Base-by-base conservation (phyloP, 2,797 vertebrate genomes). In the Micrastur ruficollis region DNA sequence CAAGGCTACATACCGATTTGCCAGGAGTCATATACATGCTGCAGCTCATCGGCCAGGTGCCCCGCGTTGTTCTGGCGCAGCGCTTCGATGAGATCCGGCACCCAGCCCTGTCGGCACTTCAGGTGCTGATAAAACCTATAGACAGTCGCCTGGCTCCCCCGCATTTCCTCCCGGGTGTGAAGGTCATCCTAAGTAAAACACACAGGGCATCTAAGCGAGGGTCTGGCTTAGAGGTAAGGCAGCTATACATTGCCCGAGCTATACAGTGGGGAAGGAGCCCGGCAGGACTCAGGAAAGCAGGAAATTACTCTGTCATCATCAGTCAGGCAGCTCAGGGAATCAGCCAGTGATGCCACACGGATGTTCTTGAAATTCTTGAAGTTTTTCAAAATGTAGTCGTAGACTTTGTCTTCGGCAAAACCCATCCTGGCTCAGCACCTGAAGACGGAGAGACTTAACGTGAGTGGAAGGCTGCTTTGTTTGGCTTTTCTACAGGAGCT, bases 361-460 rank as follows among this genome's bases (percentile, higher is more conserved):
- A 97, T 89, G 40, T 81, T 26, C 7, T 10, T 31, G 5, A 97
- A 97, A 3, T 12, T 56, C 9, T 0, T 20, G 21, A 96, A 34
- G 42, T 97, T 94, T 11, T 2, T 13, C 2, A 47, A 4, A 16
- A 97, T 93, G 26, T 97, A 78, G 1, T 8, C 4, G 4, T 94
- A 96, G 40, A 95, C 94, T 70, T 92, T 62, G 1, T 96, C 94
- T 40, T 97, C 95, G 1, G 95, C 96, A 6, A 96, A 93, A 27
- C 92, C 95, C 97, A 97, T 97, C 50, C 22, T 86, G 56, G 11
- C 61, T 93, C 74, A 89, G 61, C 31, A 26, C 50, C 95, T 97
- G 75, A 36, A 27, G 20, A 58, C 9, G 47, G 27, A 50, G 26
- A 36, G 21, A 4, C 2, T 5, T 0, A 4, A 17, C 0, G 8